Evolutionary conservation across 2,797 vertebrate species (phyloP), one percentile per base, ranked within the genome.

Genomic region (Mus spretus): DNA sequence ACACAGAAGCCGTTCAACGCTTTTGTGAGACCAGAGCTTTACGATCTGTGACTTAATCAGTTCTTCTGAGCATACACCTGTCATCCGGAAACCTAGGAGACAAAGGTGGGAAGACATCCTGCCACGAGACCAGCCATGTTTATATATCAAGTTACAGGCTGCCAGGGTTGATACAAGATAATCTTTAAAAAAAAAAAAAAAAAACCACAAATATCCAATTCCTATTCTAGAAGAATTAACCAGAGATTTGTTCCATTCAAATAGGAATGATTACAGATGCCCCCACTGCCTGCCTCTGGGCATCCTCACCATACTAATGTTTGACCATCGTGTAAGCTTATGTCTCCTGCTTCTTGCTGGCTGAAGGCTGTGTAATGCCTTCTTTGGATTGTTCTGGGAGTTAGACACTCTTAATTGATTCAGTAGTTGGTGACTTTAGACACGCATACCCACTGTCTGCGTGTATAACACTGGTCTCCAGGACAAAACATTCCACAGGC

Each of bases 331-430:
- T 2, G 6, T 6, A 28, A 24, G 17, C 3, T 17, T 44, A 2
- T 0, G 0, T 6, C 63, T 34, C 75, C 40, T 26, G 61, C 7
- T 0, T 6, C 59, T 17, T 1, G 3, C 34, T 24, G 20, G 28
- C 12, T 5, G 83, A 10, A 26, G 40, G 13, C 0, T n/a, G 11
- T 0, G 0, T 11, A 4, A 2, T 12, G 59, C 10, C 44, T 4
- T n/a, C 50, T 79, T 0, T n/a, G 15, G 0, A 0, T 2, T 11
- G 15, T 34, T 47, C 13, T 24, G 0, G 2, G 17, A 61, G 24
- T 40, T 4, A 4, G 1, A 26, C 44, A 4, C 2, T 4, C 1
- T 6, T 31, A 28, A 19, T 6, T 15, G 34, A 12, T 3, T 40
- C 5, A 7, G 37, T 20, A 3, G 2, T 3, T 28, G 13, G 24